These are phyloP conservation scores for Saccopteryx leptura DNA, from an alignment of 2,113 vertebrate genomes.

Conservation along the genomic window DNA sequence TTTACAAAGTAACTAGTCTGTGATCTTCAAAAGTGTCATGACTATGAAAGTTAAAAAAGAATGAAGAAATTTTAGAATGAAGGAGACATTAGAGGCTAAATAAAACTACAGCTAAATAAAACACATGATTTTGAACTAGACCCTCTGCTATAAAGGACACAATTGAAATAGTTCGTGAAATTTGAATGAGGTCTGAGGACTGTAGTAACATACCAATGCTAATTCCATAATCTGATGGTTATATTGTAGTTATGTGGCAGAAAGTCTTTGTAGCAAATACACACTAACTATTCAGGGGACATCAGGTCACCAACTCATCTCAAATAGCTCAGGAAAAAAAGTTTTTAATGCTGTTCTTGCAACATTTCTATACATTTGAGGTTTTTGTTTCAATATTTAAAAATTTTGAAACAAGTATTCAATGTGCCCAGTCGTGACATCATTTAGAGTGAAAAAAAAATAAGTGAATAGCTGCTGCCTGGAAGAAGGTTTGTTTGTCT, in stretches of 20 bases:
- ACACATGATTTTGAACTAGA: background rate
- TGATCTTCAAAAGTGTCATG: conserved; percentile 40
- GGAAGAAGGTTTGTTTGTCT: conserved; percentile 58
- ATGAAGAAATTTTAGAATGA: conserved; percentile 48
- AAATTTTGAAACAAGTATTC: conserved; percentile 43
- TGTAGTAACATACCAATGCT: conserved; percentile 10
- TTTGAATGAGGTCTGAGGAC: conserved; percentile 28
- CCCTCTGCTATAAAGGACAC: conserved; percentile 16
- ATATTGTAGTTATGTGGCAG: background rate
- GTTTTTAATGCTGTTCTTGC: conserved; percentile 19
- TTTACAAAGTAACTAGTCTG: conserved; percentile 32
- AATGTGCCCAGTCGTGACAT: conserved; percentile 20
- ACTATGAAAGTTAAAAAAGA: background rate
- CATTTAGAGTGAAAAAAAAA: background rate
- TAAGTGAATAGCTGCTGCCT: background rate
- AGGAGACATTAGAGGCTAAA: background rate
- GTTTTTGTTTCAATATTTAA: conserved; percentile 36
- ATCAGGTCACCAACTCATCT: conserved; percentile 4
- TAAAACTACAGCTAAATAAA: conserved; percentile 42
- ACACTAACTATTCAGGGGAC: conserved; percentile 21
- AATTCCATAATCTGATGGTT: conserved; percentile 15
- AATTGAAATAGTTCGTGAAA: conserved; percentile 22
- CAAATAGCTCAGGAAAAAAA: background rate
- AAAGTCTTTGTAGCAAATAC: conserved; percentile 38
- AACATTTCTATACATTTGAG: conserved; percentile 43